Evolutionary conservation across 2,113 vertebrate genomes (phyloP).

Genomic region (Mixornis gularis): DNA sequence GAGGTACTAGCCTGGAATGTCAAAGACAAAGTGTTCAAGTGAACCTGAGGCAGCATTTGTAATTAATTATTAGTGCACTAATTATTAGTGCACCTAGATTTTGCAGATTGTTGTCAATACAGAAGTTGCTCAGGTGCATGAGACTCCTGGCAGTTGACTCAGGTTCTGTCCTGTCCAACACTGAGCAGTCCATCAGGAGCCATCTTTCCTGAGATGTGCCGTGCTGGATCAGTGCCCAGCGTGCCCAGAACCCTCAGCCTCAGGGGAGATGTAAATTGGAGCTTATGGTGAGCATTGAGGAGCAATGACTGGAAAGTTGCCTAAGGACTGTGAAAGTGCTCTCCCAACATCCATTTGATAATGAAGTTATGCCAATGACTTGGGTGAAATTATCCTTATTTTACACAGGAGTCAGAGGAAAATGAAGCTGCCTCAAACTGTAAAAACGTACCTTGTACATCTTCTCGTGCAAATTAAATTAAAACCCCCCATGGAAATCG

Average conservation of each 20-base stretch:
- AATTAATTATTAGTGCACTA: not conserved
- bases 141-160: not conserved
- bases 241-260: not conserved
- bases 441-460: not conserved
- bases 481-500: not conserved
- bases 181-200: not conserved
- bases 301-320: not conserved
- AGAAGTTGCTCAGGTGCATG: not conserved
- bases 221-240: not conserved
- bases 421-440: not conserved
- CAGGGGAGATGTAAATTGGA: not conserved
- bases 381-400: not conserved
- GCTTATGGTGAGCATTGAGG: not conserved
- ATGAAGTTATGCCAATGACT: not conserved
- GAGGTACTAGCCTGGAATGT: not conserved
- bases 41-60: not conserved
- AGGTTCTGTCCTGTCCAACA: not conserved
- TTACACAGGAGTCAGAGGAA: not conserved
- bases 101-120: not conserved
- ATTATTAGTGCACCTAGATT: not conserved
- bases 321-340: not conserved
- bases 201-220: not conserved
- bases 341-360: not conserved
- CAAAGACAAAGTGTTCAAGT: not conserved
- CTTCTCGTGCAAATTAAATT: slow-evolving; percentile 13